Conservation (phyloP, 2,113 vertebrate species). For the Isurus oxyrinchus region DNA sequence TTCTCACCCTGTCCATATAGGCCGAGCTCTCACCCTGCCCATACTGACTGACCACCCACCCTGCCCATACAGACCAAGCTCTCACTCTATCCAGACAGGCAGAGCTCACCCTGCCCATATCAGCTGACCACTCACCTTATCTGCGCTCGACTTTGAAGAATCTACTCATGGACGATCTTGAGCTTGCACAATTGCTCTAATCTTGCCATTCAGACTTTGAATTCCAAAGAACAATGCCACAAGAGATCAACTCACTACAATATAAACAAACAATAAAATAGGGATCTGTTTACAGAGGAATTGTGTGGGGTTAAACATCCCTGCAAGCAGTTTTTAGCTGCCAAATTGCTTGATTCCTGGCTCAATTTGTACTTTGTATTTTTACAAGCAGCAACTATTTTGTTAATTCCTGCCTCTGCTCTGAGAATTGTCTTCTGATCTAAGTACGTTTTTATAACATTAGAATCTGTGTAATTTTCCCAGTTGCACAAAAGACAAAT, state of each 20-base stretch:
- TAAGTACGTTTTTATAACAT: background rate
- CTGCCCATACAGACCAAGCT: background rate
- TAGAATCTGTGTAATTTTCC: slow-evolving; percentile 1
- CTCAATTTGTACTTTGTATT: background rate
- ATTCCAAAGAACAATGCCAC: background rate
- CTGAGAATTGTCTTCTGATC: background rate
- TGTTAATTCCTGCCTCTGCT: background rate
- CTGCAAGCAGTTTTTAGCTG: background rate
- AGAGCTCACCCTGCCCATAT: background rate
- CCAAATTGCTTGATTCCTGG: background rate
- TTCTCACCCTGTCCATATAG: background rate
- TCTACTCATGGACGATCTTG: background rate
- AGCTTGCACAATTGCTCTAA: background rate
- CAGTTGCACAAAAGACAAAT: background rate
- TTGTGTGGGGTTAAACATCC: background rate
- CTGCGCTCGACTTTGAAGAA: background rate
- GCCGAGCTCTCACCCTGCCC: background rate
- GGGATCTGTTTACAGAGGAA: background rate
- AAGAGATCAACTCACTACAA: too few species aligned
- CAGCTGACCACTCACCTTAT: too few species aligned
- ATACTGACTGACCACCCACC: background rate
- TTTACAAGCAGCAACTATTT: background rate
- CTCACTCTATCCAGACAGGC: background rate
- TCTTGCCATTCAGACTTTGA: background rate
- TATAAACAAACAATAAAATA: background rate